Conservation (phyloP, 2,797 vertebrate species). For the Eulemur rubriventer region DNA sequence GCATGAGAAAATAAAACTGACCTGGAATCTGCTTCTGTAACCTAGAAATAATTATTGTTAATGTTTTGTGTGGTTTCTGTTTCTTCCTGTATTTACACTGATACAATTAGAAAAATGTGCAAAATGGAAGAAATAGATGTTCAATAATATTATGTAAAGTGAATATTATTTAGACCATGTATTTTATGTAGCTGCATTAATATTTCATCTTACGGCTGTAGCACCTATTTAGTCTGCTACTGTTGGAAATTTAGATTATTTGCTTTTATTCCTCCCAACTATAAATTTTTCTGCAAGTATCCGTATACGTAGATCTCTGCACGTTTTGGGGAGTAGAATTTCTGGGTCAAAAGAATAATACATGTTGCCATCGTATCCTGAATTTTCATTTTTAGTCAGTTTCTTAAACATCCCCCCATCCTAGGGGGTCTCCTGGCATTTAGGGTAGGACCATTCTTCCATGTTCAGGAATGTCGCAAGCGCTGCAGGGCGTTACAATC, state of each 20-base stretch:
- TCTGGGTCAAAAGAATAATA: neutral
- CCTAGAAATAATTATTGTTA: too few species aligned
- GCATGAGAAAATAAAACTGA: neutral
- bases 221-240: neutral
- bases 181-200: neutral
- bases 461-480: neutral
- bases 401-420: neutral
- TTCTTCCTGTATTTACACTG: too few species aligned
- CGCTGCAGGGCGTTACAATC: neutral
- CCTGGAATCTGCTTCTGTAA: too few species aligned
- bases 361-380: neutral
- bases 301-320: neutral
- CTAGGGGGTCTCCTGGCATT: neutral
- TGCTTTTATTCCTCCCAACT: neutral
- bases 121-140: neutral
- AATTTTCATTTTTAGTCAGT: neutral
- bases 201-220: fast-evolving
- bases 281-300: neutral
- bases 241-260: neutral
- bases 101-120: too few species aligned
- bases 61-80: too few species aligned
- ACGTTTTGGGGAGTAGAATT: neutral
- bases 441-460: neutral
- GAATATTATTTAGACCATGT: neutral
- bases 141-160: neutral